phyloP scores from a whole-genome alignment of 2,797 vertebrate genomes.

The Heteromormyrus szaboi region DNA sequence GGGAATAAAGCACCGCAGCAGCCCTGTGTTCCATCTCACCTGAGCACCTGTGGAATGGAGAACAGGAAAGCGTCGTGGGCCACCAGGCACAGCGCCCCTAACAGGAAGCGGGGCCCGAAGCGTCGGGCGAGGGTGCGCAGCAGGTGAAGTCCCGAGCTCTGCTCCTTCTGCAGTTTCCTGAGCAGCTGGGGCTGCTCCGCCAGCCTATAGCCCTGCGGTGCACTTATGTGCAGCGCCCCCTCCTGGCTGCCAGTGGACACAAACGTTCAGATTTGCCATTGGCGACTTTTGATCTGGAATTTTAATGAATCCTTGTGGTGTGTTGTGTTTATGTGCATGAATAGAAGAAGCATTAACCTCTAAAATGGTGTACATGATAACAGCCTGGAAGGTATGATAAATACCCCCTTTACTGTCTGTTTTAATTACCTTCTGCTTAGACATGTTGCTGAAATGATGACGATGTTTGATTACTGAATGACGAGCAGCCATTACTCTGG shows the following conservation, averaged over 20 bases:
- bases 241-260: conserved; percentile 25
- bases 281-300: background rate
- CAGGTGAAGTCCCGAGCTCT: conserved; percentile 42
- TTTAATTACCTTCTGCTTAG: background rate
- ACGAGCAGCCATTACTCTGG: background rate
- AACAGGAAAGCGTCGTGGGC: conserved; percentile 73
- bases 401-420: background rate
- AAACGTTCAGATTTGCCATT: background rate
- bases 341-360: background rate
- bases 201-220: background rate
- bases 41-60: conserved; percentile 69
- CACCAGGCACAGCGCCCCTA: conserved; percentile 62
- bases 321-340: background rate
- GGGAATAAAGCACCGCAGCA: background rate
- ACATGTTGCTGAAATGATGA: background rate
- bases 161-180: conserved; percentile 41
- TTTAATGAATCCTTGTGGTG: background rate
- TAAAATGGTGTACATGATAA: background rate
- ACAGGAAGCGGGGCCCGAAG: conserved; percentile 65
- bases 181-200: conserved; percentile 55
- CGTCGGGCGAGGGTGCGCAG: conserved; percentile 55
- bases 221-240: background rate
- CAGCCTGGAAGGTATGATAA: background rate
- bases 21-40: conserved; percentile 48
- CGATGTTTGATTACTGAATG: background rate